These are phyloP conservation scores for Nyctibius grandis DNA, from an alignment of 2,797 vertebrate species.

Conservation along the genomic window DNA sequence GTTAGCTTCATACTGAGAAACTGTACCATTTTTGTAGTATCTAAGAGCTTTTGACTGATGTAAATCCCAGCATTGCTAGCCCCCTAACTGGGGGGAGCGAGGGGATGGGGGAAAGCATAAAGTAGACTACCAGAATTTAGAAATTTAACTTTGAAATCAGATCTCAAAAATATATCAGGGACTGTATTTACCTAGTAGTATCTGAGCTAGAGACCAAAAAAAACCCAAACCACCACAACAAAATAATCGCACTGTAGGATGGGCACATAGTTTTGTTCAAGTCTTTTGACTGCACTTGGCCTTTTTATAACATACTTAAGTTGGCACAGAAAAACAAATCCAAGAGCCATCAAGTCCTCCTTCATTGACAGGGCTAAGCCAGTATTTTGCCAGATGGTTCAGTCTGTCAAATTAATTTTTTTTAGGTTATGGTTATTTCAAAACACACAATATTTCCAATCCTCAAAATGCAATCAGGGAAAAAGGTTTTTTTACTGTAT, in stretches of 20 bases:
- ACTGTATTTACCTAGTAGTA: neutral
- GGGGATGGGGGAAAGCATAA: rapidly evolving
- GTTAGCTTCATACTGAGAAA: neutral
- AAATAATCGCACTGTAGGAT: neutral
- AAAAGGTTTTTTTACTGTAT: neutral
- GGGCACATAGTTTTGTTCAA: neutral
- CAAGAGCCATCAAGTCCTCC: neutral
- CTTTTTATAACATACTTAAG: neutral
- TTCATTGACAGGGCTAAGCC: neutral
- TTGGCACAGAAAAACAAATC: neutral
- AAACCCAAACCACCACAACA: neutral
- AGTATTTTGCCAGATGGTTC: neutral
- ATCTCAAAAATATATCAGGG: neutral
- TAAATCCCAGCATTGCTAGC: neutral
- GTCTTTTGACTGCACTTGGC: neutral
- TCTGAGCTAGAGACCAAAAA: neutral
- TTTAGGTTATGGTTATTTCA: neutral
- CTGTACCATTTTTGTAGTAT: neutral
- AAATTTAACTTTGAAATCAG: neutral
- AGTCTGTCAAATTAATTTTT: neutral
- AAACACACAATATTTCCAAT: neutral
- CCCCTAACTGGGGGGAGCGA: neutral
- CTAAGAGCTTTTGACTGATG: neutral
- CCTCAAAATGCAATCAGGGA: neutral
- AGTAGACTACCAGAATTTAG: neutral